These are phyloP conservation scores for Stratiolaelaps scimitus DNA, from an alignment of 1,140 invertebrate species.

Conservation along the genomic window DNA sequence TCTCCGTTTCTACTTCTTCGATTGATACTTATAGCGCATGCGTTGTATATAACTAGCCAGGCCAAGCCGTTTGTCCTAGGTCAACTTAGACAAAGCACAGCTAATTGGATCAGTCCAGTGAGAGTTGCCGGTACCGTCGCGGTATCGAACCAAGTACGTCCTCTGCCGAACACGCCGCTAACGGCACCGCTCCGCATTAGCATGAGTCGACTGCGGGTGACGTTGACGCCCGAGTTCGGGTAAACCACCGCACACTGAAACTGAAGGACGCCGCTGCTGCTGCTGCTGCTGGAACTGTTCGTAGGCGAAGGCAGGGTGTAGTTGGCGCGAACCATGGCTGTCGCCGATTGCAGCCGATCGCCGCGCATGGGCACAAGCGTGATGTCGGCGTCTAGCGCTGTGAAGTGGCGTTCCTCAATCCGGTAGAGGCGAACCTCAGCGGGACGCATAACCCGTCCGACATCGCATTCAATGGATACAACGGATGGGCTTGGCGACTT, in stretches of 20 bases:
- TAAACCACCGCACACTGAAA: conserved; percentile 14
- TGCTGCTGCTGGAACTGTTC: too few species aligned
- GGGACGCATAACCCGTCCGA: conserved; percentile 5
- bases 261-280: not conserved
- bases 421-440: conserved; percentile 1
- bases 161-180: not conserved
- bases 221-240: conserved; percentile 13
- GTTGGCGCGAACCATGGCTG: not conserved
- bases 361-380: not conserved
- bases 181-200: not conserved
- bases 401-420: not conserved
- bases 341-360: not conserved
- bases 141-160: too few species aligned
- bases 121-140: too few species aligned
- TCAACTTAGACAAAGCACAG: too few species aligned
- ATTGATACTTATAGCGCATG: too few species aligned
- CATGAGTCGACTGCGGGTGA: not conserved
- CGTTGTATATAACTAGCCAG: too few species aligned
- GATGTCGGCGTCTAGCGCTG: not conserved
- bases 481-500: not conserved
- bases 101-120: too few species aligned
- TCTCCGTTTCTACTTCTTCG: too few species aligned
- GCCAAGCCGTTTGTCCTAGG: too few species aligned
- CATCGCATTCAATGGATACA: not conserved
- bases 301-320: not conserved